phyloP scores from a whole-genome alignment of 2,797 vertebrate genomes.

The Sebastes taczanowskii region DNA sequence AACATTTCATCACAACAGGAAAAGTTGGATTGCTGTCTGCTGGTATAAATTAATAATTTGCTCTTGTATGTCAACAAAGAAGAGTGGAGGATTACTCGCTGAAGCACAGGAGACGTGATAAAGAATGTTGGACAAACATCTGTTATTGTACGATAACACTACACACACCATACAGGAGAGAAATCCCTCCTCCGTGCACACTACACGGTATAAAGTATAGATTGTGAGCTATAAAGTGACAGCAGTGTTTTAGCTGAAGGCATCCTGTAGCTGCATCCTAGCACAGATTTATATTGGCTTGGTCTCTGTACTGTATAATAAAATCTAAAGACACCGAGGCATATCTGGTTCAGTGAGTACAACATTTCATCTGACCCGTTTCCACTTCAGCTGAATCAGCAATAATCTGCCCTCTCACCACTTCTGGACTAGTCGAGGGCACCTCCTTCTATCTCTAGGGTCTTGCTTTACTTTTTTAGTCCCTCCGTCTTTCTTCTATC shows the following conservation, averaged over 20 bases:
- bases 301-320: constrained; percentile 7
- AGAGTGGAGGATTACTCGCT: neutral
- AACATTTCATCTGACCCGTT: constrained; percentile 59
- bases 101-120: neutral
- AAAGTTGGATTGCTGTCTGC: constrained; percentile 7
- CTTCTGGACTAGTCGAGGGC: constrained; percentile 12
- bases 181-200: neutral
- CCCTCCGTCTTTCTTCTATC: constrained; percentile 3
- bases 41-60: constrained; percentile 25
- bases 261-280: constrained; percentile 5
- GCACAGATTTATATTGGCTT: constrained; percentile 15
- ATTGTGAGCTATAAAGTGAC: neutral
- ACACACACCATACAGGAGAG: neutral
- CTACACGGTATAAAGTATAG: neutral
- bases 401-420: constrained; percentile 34
- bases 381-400: constrained; percentile 59
- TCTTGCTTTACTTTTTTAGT: constrained; percentile 41
- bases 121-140: neutral
- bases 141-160: neutral
- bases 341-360: constrained; percentile 37
- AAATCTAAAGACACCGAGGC: constrained; percentile 16
- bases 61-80: constrained; percentile 16
- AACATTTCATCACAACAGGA: constrained; percentile 7
- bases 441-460: constrained; percentile 37
- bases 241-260: constrained; percentile 22